A percentile compares a stretch with the other conserved stretches of the same genome.
Evolutionary conservation across 2,888 invertebrate species (phyloP).

Genomic region (Acrocera orbiculus): DNA sequence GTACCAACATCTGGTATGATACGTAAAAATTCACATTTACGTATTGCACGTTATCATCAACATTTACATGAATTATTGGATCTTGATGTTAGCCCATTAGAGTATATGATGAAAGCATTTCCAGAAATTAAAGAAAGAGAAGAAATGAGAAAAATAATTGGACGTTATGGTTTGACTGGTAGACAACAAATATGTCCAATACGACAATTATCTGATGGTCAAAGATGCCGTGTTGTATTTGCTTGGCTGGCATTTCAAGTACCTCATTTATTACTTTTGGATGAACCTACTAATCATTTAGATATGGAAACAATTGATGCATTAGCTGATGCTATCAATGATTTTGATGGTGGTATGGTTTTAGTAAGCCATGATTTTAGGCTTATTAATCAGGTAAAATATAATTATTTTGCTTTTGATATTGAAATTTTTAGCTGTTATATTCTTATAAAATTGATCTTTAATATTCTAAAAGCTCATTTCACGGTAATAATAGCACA

Average conservation of each 20-base stretch:
- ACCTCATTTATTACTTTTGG: constrained; percentile 76
- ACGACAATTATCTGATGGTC: constrained; percentile 76
- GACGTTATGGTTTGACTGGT: constrained; percentile 92
- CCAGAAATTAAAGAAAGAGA: constrained; percentile 95
- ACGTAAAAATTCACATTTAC: constrained; percentile 91
- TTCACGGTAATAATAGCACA: too few relatives aligned
- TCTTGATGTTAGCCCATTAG: constrained; percentile 83
- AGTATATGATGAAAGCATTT: constrained; percentile 96
- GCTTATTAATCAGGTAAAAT: constrained; percentile 81
- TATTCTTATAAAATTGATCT: background rate
- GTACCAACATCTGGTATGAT: constrained; percentile 93
- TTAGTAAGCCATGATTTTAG: constrained; percentile 99
- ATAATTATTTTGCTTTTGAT: background rate
- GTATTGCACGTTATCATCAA: constrained; percentile 96
- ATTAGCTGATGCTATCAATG: constrained; percentile 90
- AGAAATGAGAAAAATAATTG: constrained; percentile 98
- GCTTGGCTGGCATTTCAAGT: constrained; percentile 97
- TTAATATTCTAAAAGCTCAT: too few relatives aligned
- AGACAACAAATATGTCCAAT: constrained; percentile 64
- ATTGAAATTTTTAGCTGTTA: background rate
- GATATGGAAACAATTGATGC: constrained; percentile 99
- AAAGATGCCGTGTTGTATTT: constrained; percentile 95
- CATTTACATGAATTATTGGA: constrained; percentile 94
- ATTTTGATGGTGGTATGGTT: constrained; percentile 97
- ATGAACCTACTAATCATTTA: constrained; percentile 82